Conservation (phyloP, 1,140 invertebrate species). For the Helicorthomorpha holstii region DNA sequence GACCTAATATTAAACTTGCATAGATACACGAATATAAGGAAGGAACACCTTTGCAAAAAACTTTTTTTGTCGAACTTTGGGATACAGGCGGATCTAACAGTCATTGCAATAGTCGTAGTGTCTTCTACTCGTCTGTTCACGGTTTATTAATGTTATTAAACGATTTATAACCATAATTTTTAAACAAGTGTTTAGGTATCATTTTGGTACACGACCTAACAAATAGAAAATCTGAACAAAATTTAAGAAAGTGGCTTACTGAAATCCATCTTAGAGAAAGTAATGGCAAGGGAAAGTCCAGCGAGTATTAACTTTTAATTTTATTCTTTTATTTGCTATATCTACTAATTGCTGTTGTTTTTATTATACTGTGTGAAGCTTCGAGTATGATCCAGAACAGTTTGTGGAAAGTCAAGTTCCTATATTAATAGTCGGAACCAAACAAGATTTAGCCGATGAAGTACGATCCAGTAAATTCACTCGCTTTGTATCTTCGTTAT, state of each 20-base stretch:
- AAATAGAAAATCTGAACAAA: conserved; percentile 86
- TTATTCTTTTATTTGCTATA: too few species aligned
- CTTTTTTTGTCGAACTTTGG: conserved; percentile 89
- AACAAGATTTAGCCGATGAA: conserved; percentile 64
- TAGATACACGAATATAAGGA: conserved; percentile 83
- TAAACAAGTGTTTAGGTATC: conserved; percentile 38
- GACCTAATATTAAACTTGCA: conserved; percentile 5
- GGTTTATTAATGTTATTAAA: conserved; percentile 34
- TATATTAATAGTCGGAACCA: conserved; percentile 83
- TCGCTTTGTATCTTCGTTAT: conserved; percentile 47
- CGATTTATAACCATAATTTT: neutral
- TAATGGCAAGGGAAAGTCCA: conserved; percentile 19
- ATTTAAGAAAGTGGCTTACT: conserved; percentile 78
- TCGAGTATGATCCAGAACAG: conserved; percentile 77
- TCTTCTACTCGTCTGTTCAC: conserved; percentile 85
- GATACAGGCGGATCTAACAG: conserved; percentile 86
- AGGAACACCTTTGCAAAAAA: conserved; percentile 69
- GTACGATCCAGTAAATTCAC: conserved; percentile 18
- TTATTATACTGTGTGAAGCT: conserved; percentile 1
- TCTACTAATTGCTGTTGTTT: too few species aligned
- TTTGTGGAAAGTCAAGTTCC: conserved; percentile 64
- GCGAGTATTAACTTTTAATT: too few species aligned
- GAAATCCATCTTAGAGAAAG: conserved; percentile 71
- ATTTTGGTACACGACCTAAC: conserved; percentile 91
- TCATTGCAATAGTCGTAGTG: conserved; percentile 73